Base-by-base conservation (phyloP, 2,888 invertebrate species). In the Pheosia gnoma region DNA sequence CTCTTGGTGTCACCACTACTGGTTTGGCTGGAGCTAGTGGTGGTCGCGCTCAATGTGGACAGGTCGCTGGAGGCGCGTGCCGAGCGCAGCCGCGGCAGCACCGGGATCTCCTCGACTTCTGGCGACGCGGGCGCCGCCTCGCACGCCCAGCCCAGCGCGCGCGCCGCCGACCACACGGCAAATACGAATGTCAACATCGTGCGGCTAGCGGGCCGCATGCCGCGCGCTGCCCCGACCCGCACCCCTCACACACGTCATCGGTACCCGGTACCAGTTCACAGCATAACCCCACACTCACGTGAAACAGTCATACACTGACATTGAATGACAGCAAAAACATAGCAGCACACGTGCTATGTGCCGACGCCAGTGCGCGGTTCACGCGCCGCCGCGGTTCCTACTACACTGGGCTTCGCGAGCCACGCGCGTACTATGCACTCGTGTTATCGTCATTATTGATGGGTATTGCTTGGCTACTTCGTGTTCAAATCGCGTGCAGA, bases 81-180 rank as follows among this genome's bases (percentile, higher is more conserved):
- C 51, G 94, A 93, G 70, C 93, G 90, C 77, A 93, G 84, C 68
- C 90, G 88, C 68, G 90, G 94, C 77, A 92, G 84, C 79, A 87
- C 81, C 58, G 93, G 91, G 63, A 82, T 78, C 71, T 92, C 93
- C 65, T 93, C 93, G 65, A 82, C 81, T 63, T 91, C 91, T 61
- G 90, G 90, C 55, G 91, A 85, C 65, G 79, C 65, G 63, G 84
- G 79, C 68, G 71, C 79, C 60, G 78, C 76, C 60, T 88, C 90
- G 81, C 84, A 83, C 71, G 87, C 79, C 90, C 89, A 90, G 80
- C 93, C 90, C 79, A 95, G 89, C 88, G 94, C 95, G 85, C 95
- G 95, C 82, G 95, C 94, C 74, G 94, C 93, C 80, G 95, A 94
- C 95, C 95, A 95, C 89, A 95, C 88, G 87, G 95, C 93, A 82